phyloP scores from a whole-genome alignment of 2,888 invertebrate species.

The Magallana nippona region DNA sequence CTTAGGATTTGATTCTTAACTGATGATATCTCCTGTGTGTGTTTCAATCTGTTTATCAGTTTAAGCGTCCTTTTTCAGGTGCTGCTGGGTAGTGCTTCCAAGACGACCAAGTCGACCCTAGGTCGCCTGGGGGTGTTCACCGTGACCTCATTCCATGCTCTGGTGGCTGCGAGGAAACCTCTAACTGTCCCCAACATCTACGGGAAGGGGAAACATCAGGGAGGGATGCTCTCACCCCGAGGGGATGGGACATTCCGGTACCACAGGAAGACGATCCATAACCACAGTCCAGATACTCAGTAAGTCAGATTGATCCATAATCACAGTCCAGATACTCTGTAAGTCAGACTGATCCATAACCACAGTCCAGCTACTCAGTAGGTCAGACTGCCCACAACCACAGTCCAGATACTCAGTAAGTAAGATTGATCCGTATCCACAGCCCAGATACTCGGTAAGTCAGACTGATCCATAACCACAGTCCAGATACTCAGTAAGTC shows the following conservation, averaged over 20 bases:
- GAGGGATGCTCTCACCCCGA: constrained; percentile 69
- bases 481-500: background rate
- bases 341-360: no score
- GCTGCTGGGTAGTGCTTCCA: constrained; percentile 95
- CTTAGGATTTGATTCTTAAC: no score
- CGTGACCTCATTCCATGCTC: constrained; percentile 98
- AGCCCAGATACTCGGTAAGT: no score
- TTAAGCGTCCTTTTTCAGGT: constrained; percentile 85
- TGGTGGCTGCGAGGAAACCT: constrained; percentile 97
- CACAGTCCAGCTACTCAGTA: no score
- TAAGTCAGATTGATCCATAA: background rate
- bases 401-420: no score
- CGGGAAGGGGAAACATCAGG: constrained; percentile 69
- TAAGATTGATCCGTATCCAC: no score
- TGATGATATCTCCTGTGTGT: no score
- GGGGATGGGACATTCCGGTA: constrained; percentile 65
- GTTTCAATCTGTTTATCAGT: no score
- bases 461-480: background rate
- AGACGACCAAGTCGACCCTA: constrained; percentile 95
- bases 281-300: constrained; percentile 31
- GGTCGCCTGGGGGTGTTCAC: constrained; percentile 98
- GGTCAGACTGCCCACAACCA: no score
- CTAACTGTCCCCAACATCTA: constrained; percentile 72
- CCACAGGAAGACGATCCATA: constrained; percentile 48
- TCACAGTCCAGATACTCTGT: no score